phyloP scores from a whole-genome alignment of 2,888 invertebrate species.

The Anarsia innoxiella region DNA sequence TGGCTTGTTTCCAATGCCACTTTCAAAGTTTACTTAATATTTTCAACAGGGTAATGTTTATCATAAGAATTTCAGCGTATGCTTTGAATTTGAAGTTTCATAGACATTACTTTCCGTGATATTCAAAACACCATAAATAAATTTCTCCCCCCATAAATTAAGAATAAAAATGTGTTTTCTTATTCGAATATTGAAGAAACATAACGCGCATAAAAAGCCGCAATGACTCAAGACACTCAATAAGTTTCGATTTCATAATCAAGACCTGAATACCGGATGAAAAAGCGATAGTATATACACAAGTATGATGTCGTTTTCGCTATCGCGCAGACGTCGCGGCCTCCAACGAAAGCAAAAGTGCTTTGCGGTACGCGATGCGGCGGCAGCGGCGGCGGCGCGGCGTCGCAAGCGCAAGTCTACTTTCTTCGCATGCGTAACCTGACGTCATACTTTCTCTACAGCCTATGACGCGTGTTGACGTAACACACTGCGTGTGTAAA shows the following conservation, averaged over 20 bases:
- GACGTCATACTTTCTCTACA: slow-evolving; percentile 68
- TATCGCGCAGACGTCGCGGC: slow-evolving; percentile 65
- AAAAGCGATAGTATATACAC: slow-evolving; percentile 53
- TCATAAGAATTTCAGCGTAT: no score
- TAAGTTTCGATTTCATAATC: slow-evolving; percentile 62
- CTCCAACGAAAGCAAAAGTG: slow-evolving; percentile 67
- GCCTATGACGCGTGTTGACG: slow-evolving; percentile 57
- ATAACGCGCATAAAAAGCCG: not conserved
- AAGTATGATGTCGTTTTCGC: slow-evolving; percentile 64
- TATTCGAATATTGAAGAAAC: not conserved
- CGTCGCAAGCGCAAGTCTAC: slow-evolving; percentile 62
- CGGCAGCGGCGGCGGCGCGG: slow-evolving; percentile 20
- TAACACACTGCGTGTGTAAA: slow-evolving; percentile 39
- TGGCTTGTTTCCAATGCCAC: no score
- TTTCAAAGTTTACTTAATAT: no score
- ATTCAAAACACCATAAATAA: no score
- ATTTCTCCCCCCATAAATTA: no score
- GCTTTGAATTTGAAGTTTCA: no score
- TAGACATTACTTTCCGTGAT: no score
- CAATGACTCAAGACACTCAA: slow-evolving; percentile 62
- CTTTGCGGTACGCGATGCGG: no score
- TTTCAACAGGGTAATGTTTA: no score
- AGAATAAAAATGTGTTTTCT: no score
- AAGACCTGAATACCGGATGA: slow-evolving; percentile 62
- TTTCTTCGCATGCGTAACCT: slow-evolving; percentile 62